A percentile compares a stretch with the other conserved stretches of the same genome.
phyloP scores from a whole-genome alignment of 1,140 invertebrate species.

The Sesamia nonagrioides region DNA sequence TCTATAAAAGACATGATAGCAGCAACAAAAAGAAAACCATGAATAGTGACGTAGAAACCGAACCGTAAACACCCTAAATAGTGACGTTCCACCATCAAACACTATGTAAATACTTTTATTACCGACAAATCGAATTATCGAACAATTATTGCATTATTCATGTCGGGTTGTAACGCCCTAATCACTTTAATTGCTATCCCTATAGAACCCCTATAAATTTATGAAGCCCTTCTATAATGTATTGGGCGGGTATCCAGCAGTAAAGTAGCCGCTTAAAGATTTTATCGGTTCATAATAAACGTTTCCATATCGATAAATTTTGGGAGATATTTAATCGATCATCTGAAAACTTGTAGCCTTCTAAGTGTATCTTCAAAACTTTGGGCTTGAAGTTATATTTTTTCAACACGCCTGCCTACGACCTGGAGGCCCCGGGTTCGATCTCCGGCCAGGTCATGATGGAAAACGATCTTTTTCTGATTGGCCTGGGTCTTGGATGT shows the following conservation, averaged over 20 bases:
- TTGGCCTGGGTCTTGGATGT: too few species aligned
- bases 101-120: background rate
- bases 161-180: conserved; percentile 34
- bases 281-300: conserved; percentile 48
- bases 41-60: background rate
- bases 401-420: too few species aligned
- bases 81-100: conserved; percentile 10
- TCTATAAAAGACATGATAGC: background rate
- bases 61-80: background rate
- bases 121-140: conserved; percentile 47
- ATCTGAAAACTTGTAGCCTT: too few species aligned
- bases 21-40: background rate
- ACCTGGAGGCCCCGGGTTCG: too few species aligned
- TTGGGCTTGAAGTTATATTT: too few species aligned
- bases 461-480: too few species aligned
- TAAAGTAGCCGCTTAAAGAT: conserved; percentile 39
- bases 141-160: conserved; percentile 57
- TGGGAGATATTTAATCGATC: too few species aligned
- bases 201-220: conserved; percentile 58
- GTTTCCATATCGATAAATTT: too few species aligned
- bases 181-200: conserved; percentile 55
- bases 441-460: too few species aligned
- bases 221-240: conserved; percentile 57
- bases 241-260: conserved; percentile 30
- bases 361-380: too few species aligned